Conservation (phyloP, 2,888 invertebrate genomes). For the Ellobium chinense region DNA sequence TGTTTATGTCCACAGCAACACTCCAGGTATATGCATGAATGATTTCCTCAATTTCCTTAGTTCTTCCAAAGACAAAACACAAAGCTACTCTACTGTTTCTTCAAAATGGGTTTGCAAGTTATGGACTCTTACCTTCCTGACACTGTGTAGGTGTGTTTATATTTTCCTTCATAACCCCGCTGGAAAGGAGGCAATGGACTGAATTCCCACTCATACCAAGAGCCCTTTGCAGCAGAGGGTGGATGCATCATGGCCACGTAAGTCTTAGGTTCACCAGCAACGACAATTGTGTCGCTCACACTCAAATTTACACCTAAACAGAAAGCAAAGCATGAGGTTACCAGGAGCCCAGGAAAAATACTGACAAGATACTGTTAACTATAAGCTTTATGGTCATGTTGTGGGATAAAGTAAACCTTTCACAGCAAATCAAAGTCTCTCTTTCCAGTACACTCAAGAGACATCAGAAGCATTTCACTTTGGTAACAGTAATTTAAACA, state of each 20-base stretch:
- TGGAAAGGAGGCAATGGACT: neutral
- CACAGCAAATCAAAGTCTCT: no score
- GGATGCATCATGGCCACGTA: slow-evolving; percentile 31
- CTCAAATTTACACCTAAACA: slow-evolving; percentile 46
- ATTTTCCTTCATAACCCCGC: neutral
- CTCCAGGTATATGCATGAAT: no score
- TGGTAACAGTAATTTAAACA: no score
- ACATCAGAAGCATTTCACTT: no score
- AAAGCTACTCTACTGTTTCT: no score
- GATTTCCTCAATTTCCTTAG: no score
- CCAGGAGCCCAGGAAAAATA: neutral
- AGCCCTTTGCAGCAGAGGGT: slow-evolving; percentile 4
- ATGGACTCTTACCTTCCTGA: slow-evolving; percentile 42
- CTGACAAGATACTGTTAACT: slow-evolving; percentile 45
- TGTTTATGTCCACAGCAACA: no score
- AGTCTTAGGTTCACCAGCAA: neutral
- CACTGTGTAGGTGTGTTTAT: slow-evolving; percentile 16
- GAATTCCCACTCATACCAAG: slow-evolving; percentile 14
- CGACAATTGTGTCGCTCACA: slow-evolving; percentile 12
- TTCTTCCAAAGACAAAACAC: no score
- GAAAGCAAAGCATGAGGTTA: slow-evolving; percentile 41
- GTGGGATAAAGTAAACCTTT: no score
- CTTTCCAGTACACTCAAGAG: no score
- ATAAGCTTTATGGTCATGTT: no score
- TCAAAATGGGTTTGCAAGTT: no score